Base-by-base conservation (phyloP, 1,140 invertebrate genomes). In the Phthorimaea operculella region DNA sequence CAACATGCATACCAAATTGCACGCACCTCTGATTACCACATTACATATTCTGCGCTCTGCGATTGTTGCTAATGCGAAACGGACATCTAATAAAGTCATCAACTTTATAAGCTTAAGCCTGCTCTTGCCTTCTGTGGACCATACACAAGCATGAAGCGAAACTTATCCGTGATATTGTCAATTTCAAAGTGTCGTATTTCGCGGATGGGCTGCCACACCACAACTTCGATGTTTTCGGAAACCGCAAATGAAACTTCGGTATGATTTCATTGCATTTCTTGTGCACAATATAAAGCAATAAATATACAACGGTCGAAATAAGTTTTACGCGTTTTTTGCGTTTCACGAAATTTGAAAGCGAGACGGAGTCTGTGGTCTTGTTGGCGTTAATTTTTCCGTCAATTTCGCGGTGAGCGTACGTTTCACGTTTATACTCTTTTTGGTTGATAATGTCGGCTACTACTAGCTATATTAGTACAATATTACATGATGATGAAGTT, bases 261-360 rank as follows among this genome's bases (percentile, higher is more conserved):
- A 6, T 28, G 21, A 2, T 28, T 28, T 28, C 21, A 28, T 28
- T 28, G 21, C 21, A n/a, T 39, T 39, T 10, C 36, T 9, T 39
- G n/a, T n/a, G 36, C 36, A 39, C n/a, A 39, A 39, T 9, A 47
- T 47, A 47, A 47, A 47, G 17, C 15, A 14, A 47, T 47, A 47
- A 47, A 15, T 14, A 47, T 47, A 47, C n/a, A 15, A 18, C 50
- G n/a, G 10, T 39, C 50, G 33, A 34, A 51, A 51, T 33, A 49
- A 57, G 51, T 49, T 57, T 57, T 54, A 56, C 52, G 57, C 21
- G 33, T 14, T 56, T 63, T 63, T 58, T 57, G 57, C 48, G 63
- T 68, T 63, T 58, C 59, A 50, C 51, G 54, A 63, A 68, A 68
- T 63, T 63, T 62, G 60, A 68, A 68, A 68, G 66, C 60, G 56